A percentile compares a stretch with the other conserved stretches of the same genome.
phyloP scores from a whole-genome alignment of 2,113 vertebrate species.

The Microcebus murinus region DNA sequence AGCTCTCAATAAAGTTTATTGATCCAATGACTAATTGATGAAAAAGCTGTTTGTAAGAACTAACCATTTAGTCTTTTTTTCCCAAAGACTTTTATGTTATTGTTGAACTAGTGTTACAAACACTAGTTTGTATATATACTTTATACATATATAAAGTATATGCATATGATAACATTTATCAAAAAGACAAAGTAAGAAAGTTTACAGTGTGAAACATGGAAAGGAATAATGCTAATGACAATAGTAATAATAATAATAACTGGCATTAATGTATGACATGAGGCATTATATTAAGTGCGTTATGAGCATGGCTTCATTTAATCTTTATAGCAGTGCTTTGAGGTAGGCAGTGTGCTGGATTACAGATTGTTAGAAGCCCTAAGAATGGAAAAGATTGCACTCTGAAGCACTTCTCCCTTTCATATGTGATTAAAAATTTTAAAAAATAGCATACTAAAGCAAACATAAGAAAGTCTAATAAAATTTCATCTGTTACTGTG shows the following conservation, averaged over 20 bases:
- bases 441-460: neutral
- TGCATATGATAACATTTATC: neutral
- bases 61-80: neutral
- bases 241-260: neutral
- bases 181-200: neutral
- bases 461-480: neutral
- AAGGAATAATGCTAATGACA: neutral
- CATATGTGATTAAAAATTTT: neutral
- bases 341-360: neutral
- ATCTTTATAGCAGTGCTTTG: neutral
- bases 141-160: neutral
- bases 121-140: too few relatives aligned
- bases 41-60: neutral
- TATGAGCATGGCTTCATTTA: neutral
- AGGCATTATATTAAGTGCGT: neutral
- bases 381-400: neutral
- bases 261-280: neutral
- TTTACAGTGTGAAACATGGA: neutral
- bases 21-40: neutral
- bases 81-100: neutral
- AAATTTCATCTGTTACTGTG: neutral
- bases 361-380: neutral
- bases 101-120: neutral
- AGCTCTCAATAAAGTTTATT: conserved; percentile 2
- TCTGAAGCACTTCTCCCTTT: neutral